Evolutionary conservation across 2,888 invertebrate genomes (phyloP).

Genomic region (Thumatha senex): DNA sequence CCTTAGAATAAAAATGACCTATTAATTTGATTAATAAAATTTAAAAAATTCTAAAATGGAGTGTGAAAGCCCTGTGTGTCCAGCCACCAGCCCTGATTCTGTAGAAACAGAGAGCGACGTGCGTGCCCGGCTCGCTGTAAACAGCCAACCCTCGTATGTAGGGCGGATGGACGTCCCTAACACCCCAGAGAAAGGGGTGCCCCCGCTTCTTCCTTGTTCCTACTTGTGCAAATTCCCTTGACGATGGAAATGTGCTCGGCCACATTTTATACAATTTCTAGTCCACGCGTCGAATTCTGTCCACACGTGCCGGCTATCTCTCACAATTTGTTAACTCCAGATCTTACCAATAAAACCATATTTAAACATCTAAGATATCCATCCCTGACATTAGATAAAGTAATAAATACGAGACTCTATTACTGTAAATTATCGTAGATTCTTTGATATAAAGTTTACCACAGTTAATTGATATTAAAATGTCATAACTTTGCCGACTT

Average conservation of each 20-base stretch:
- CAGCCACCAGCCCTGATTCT: conserved; percentile 79
- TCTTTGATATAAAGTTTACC: no score
- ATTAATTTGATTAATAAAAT: neutral
- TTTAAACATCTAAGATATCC: neutral
- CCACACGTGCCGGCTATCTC: conserved; percentile 33
- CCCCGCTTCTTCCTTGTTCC: conserved; percentile 80
- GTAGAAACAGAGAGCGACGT: conserved; percentile 78
- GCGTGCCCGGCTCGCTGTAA: conserved; percentile 80
- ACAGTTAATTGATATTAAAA: no score
- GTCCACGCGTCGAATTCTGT: conserved; percentile 67
- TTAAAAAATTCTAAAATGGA: conserved; percentile 25
- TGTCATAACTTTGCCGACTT: no score
- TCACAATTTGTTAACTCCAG: neutral
- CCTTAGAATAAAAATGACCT: no score
- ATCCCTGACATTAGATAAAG: no score
- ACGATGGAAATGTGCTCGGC: conserved; percentile 82
- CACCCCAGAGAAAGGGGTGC: conserved; percentile 78
- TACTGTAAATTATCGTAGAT: no score
- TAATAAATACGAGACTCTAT: no score
- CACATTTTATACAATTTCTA: conserved; percentile 84
- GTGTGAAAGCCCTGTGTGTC: conserved; percentile 74
- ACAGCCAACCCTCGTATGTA: conserved; percentile 78
- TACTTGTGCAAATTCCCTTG: conserved; percentile 84
- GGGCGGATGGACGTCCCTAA: conserved; percentile 71
- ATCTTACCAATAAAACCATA: neutral